Conservation (phyloP, 2,113 vertebrate genomes). For the Sturnira hondurensis region DNA sequence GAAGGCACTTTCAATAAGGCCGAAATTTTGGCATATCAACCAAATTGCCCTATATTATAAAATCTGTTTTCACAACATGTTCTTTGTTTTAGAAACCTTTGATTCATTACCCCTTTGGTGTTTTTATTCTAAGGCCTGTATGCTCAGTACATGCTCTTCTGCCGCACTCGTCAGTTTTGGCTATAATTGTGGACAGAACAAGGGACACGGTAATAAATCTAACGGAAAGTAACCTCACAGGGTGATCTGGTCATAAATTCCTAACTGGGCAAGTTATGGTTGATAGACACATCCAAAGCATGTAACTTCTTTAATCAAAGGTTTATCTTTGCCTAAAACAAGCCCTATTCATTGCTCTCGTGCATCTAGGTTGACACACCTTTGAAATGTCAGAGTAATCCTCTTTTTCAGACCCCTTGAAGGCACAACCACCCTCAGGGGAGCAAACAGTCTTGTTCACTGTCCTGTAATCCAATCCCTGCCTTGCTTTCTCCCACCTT, state of each 20-base stretch:
- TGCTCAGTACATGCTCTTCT: neutral
- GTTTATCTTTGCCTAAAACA: neutral
- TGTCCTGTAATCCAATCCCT: neutral
- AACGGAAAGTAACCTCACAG: neutral
- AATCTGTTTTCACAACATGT: neutral
- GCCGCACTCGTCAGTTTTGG: neutral
- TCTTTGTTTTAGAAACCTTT: neutral
- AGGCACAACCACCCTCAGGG: neutral
- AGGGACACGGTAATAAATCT: neutral
- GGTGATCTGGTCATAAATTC: neutral
- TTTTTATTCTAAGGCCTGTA: neutral
- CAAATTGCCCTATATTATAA: neutral
- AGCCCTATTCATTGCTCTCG: neutral
- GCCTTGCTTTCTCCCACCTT: neutral
- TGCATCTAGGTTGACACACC: neutral
- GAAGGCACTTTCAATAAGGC: neutral
- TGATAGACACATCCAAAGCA: neutral
- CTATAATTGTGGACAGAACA: neutral
- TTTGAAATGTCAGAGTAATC: neutral
- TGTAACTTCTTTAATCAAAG: neutral
- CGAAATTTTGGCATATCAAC: neutral
- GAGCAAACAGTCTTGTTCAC: neutral
- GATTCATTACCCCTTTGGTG: neutral
- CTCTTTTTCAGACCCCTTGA: neutral
- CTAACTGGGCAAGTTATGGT: neutral